Conservation (phyloP, 2,888 invertebrate species). For the Dusona sp. region DNA sequence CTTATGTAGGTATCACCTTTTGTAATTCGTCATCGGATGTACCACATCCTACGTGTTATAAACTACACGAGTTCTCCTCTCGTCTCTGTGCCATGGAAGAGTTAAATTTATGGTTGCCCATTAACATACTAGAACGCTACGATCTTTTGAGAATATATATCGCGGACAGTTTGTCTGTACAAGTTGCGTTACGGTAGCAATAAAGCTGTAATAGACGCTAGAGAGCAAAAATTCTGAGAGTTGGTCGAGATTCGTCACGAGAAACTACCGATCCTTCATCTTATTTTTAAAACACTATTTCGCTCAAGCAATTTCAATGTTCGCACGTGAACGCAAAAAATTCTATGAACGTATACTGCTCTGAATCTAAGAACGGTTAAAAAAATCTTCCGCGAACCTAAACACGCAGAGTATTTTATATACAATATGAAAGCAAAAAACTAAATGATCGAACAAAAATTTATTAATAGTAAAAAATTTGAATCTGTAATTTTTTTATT, state of each 20-base stretch:
- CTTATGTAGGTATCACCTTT: constrained; percentile 66
- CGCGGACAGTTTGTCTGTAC: constrained; percentile 32
- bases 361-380: neutral
- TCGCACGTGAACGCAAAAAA: neutral
- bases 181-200: constrained; percentile 56
- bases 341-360: neutral
- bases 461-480: too few relatives aligned
- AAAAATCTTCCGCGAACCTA: neutral
- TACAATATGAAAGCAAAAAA: neutral
- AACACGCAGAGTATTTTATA: neutral
- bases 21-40: constrained; percentile 68
- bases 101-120: constrained; percentile 68
- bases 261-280: constrained; percentile 38
- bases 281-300: constrained; percentile 5
- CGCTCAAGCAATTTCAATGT: neutral
- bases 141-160: constrained; percentile 21
- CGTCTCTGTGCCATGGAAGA: constrained; percentile 47
- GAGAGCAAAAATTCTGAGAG: constrained; percentile 23
- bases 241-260: constrained; percentile 30
- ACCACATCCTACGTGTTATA: constrained; percentile 64
- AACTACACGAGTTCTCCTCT: constrained; percentile 49
- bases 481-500: too few relatives aligned
- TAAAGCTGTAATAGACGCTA: constrained; percentile 12
- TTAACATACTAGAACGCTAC: constrained; percentile 64
- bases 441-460: too few relatives aligned